Evolutionary conservation across 2,797 vertebrate species (phyloP), one percentile per base, ranked within the genome.

Genomic region (Hemitrygon akajei): DNA sequence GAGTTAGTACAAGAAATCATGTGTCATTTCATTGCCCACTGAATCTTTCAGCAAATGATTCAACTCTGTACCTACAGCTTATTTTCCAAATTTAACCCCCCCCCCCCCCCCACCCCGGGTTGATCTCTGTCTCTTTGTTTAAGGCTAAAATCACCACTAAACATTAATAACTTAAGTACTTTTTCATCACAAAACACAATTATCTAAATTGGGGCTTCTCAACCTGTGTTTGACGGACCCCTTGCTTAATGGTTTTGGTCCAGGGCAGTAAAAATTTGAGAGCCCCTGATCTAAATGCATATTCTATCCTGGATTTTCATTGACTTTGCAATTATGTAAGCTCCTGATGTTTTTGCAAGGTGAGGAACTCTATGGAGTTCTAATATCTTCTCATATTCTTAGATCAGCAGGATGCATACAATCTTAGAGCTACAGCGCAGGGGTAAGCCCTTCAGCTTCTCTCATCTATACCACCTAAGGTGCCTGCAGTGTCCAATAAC

Each of bases 251-350:
- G 47, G 47, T 47, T 2, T 47, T 47, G 47, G 47, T 47, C 47
- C 47, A 47, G 47, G 47, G 47, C 47, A 47, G 47, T 47, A 47
- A 47, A 47, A 47, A 1, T 1, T 47, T 47, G 47, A 0, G 47
- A 47, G 47, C 47, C 47, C 47, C 2, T 60, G 30, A 60, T 11
- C 60, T 16, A 37, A 63, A 22, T 69, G 16, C 34, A 89, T 89
- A 18, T 89, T 37, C 16, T 69, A n/a, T 18, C 86, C n/a, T 89
- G 86, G 34, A 69, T 69, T 89, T 22, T 89, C 86, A 89, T 89
- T 63, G 30, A 34, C 12, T 66, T 34, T 37, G 22, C 2, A 34
- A 69, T 89, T 89, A 86, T 86, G 30, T 7, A 20, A 22, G 69
- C 7, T 9, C 7, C 69, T 69, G 86, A 89, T 7, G 63, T 20